phyloP scores from a whole-genome alignment of 2,113 vertebrate species.

The Micronisus gabar region DNA sequence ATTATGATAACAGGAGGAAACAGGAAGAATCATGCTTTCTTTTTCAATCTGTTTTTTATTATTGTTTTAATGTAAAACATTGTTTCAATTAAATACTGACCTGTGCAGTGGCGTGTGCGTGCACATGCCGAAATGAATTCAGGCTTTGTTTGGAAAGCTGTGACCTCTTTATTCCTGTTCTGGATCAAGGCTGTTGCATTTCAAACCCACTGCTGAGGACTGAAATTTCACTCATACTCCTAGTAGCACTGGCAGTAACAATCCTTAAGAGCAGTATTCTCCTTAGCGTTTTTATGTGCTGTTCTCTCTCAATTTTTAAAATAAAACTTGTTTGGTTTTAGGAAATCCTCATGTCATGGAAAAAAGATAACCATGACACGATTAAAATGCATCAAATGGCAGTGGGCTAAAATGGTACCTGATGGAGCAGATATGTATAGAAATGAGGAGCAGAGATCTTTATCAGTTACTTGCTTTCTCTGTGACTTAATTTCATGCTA shows the following conservation, averaged over 20 bases:
- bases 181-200: slow-evolving; percentile 44
- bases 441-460: not conserved
- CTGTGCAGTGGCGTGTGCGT: slow-evolving; percentile 24
- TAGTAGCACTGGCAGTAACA: not conserved
- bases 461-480: not conserved
- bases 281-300: not conserved
- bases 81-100: slow-evolving; percentile 71
- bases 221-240: not conserved
- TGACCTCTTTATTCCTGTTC: slow-evolving; percentile 60
- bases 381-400: not conserved
- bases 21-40: slow-evolving; percentile 69
- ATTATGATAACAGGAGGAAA: slow-evolving; percentile 71
- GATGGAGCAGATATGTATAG: not conserved
- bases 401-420: not conserved
- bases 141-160: slow-evolving; percentile 65
- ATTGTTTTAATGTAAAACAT: slow-evolving; percentile 69
- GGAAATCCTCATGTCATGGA: not conserved
- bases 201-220: not conserved
- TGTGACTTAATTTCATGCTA: not conserved
- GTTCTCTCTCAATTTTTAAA: not conserved
- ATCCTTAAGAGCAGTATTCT: not conserved
- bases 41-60: slow-evolving; percentile 73
- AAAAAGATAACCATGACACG: fast-evolving
- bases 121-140: slow-evolving; percentile 58
- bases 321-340: not conserved